Evolutionary conservation across 2,888 invertebrate species (phyloP).

Genomic region (Drosophila sordidula): DNA sequence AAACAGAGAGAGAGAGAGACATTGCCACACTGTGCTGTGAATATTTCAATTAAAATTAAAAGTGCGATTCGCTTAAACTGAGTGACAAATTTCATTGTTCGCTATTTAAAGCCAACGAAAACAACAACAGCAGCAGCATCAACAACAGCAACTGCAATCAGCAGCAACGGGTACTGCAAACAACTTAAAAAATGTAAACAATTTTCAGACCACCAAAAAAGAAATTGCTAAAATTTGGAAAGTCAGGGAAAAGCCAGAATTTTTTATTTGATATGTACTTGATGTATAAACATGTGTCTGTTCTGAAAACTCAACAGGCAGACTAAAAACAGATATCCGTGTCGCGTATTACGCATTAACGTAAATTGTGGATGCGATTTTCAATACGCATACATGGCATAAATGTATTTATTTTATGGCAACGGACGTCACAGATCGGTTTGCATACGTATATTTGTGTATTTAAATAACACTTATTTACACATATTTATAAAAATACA

Average conservation of each 20-base stretch:
- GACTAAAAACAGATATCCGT: slow-evolving; percentile 15
- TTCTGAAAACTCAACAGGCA: too few species aligned
- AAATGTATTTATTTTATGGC: background rate
- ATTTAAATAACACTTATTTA: background rate
- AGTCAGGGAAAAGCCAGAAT: background rate
- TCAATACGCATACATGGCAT: background rate
- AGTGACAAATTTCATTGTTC: slow-evolving; percentile 20
- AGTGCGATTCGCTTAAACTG: slow-evolving; percentile 11
- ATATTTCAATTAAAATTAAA: slow-evolving; percentile 18
- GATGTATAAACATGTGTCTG: background rate
- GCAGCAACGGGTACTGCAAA: too few species aligned
- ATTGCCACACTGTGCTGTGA: slow-evolving; percentile 1
- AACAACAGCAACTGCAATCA: background rate
- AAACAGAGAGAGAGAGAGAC: background rate
- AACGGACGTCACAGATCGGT: background rate
- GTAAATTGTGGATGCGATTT: slow-evolving; percentile 5
- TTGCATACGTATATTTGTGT: background rate
- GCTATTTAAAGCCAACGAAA: slow-evolving; percentile 22
- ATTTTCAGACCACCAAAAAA: background rate
- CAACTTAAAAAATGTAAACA: background rate
- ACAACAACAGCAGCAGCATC: slow-evolving; percentile 2
- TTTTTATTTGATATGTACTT: background rate
- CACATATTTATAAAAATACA: background rate
- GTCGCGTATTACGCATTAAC: slow-evolving; percentile 11
- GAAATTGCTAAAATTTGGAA: background rate